Evolutionary conservation across 64 coral and sea anemone genomes (phyloP).

Genomic region (Actinia tenebrosa): DNA sequence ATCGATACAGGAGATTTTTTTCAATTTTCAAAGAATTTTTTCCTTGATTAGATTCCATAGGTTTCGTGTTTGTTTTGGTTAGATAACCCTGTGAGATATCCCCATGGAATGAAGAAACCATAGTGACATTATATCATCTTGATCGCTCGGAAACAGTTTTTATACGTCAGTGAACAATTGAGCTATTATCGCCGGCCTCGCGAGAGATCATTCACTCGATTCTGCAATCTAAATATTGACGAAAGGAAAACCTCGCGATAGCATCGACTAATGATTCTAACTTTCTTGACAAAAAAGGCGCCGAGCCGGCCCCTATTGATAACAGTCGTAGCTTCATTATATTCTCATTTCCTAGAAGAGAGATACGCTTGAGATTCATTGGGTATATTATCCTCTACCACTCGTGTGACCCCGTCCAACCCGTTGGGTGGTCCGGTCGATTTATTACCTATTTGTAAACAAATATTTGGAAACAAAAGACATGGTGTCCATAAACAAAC

Average conservation of each 20-base stretch:
- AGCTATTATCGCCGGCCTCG: background rate
- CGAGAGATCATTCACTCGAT: background rate
- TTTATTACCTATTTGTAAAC: constrained; percentile 93
- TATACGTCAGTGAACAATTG: background rate
- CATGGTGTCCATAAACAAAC: constrained; percentile 78
- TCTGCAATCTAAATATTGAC: constrained; percentile 25
- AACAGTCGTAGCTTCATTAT: background rate
- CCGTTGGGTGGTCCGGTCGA: constrained; percentile 52
- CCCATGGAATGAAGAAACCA: background rate
- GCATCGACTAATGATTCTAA: background rate
- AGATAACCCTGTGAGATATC: background rate
- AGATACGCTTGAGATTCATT: background rate
- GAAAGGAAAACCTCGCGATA: constrained; percentile 1
- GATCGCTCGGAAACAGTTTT: background rate
- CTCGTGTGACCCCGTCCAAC: background rate
- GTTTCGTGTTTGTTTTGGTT: background rate
- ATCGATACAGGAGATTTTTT: background rate
- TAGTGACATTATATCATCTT: background rate
- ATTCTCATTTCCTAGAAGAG: background rate
- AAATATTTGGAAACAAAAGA: constrained; percentile 93
- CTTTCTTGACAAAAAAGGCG: background rate
- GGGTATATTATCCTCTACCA: background rate
- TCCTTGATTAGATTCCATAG: background rate
- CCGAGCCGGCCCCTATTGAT: background rate
- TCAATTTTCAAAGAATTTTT: background rate